Conservation (phyloP, 2,797 vertebrate genomes). For the Eulemur rubriventer region DNA sequence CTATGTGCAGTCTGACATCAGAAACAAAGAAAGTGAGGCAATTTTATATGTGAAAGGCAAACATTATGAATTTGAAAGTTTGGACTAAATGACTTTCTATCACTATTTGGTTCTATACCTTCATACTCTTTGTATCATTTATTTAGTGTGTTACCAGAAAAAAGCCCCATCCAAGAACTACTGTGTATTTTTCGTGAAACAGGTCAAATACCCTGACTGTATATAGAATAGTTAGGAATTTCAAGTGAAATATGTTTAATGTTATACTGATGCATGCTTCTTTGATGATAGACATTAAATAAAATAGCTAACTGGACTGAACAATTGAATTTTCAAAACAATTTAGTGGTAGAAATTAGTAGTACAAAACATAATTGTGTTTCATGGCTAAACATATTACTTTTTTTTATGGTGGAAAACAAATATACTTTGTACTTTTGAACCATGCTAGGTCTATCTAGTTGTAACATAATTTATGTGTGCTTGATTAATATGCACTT, state of each 20-base stretch:
- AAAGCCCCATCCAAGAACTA: background rate
- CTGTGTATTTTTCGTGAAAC: conserved; percentile 23
- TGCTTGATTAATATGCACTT: background rate
- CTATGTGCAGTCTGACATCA: background rate
- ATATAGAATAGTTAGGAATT: conserved; percentile 57
- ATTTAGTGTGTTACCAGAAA: background rate
- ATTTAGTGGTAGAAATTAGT: conserved; percentile 36
- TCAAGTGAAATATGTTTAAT: conserved; percentile 39
- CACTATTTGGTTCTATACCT: background rate
- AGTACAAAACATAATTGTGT: conserved; percentile 12
- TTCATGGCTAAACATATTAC: conserved; percentile 7
- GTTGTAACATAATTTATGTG: background rate
- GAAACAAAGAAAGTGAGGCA: background rate
- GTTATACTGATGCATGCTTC: conserved; percentile 30
- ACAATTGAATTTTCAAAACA: conserved; percentile 58
- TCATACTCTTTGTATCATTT: background rate
- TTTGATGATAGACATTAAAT: conserved; percentile 45
- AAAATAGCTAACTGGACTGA: conserved; percentile 47
- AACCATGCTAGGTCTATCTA: background rate
- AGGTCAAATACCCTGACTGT: conserved; percentile 1
- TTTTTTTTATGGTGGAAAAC: conserved; percentile 34
- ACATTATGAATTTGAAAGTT: background rate
- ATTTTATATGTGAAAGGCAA: conserved; percentile 1
- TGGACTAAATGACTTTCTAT: background rate
- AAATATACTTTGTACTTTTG: background rate